Evolutionary conservation across 2,113 vertebrate species (phyloP).

Genomic region (Cromileptes altivelis): DNA sequence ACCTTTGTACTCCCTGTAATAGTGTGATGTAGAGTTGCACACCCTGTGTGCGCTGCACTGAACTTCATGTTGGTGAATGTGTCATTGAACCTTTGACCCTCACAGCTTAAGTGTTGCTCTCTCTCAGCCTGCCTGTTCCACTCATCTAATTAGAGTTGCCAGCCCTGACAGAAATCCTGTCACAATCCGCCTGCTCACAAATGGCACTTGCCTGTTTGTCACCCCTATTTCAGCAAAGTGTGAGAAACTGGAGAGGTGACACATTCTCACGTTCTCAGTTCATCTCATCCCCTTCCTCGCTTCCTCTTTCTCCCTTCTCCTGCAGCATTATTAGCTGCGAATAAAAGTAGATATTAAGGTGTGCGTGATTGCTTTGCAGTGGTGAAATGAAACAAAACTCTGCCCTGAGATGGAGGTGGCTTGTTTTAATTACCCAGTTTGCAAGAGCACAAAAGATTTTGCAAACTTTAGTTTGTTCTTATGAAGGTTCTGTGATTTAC

Average conservation of each 20-base stretch:
- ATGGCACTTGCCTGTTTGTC: constrained; percentile 77
- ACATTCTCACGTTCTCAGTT: constrained; percentile 66
- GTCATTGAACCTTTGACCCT: constrained; percentile 72
- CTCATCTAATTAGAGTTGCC: constrained; percentile 79
- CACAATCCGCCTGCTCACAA: constrained; percentile 70
- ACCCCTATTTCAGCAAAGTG: constrained; percentile 75
- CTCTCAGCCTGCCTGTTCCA: constrained; percentile 53
- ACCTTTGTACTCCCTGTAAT: constrained; percentile 18
- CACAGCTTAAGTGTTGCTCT: constrained; percentile 56
- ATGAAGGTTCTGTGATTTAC: not conserved
- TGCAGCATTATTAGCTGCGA: constrained; percentile 42
- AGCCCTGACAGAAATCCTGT: constrained; percentile 75
- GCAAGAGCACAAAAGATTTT: constrained; percentile 6
- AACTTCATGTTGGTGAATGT: constrained; percentile 36
- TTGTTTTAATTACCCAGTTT: constrained; percentile 21
- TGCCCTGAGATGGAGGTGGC: not conserved
- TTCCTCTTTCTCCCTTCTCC: constrained; percentile 1
- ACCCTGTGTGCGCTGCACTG: constrained; percentile 5
- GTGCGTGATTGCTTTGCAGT: constrained; percentile 37
- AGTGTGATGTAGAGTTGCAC: not conserved
- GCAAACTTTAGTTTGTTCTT: not conserved
- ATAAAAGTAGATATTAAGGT: constrained; percentile 42
- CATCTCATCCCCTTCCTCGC: constrained; percentile 38
- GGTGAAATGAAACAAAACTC: constrained; percentile 21
- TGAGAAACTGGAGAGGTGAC: constrained; percentile 76